Conservation (phyloP, 1,140 invertebrate species). For the Drosophila littoralis region DNA sequence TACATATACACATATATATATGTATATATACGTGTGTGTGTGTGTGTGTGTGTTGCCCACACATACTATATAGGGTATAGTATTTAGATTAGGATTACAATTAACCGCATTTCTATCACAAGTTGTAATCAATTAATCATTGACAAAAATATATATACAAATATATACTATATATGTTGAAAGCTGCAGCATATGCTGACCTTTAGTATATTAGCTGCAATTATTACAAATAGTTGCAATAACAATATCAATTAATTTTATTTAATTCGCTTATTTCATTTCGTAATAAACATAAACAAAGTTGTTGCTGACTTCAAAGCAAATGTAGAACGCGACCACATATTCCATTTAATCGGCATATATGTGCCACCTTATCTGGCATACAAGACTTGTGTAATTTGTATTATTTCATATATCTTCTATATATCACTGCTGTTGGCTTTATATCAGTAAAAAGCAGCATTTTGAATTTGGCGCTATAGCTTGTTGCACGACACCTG, state of each 20-base stretch:
- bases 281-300: background rate
- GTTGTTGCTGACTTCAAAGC: background rate
- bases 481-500: conserved; percentile 6
- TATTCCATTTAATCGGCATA: too few relatives aligned
- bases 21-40: background rate
- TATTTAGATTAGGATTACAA: conserved; percentile 30
- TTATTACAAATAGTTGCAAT: conserved; percentile 31
- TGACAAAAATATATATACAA: conserved; percentile 28
- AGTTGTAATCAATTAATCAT: conserved; percentile 47
- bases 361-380: too few relatives aligned
- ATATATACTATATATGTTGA: background rate
- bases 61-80: background rate
- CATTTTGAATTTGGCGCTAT: conserved; percentile 10
- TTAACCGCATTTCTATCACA: conserved; percentile 29
- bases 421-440: background rate
- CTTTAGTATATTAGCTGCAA: conserved; percentile 22
- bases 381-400: too few relatives aligned
- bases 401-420: background rate
- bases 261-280: conserved; percentile 16
- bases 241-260: conserved; percentile 47
- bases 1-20: background rate
- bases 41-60: background rate
- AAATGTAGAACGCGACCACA: too few relatives aligned
- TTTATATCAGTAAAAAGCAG: background rate
- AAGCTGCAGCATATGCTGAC: conserved; percentile 2